Conservation (phyloP, 53 echinoderm and acorn worm species). For the Echinarachnius parma region DNA sequence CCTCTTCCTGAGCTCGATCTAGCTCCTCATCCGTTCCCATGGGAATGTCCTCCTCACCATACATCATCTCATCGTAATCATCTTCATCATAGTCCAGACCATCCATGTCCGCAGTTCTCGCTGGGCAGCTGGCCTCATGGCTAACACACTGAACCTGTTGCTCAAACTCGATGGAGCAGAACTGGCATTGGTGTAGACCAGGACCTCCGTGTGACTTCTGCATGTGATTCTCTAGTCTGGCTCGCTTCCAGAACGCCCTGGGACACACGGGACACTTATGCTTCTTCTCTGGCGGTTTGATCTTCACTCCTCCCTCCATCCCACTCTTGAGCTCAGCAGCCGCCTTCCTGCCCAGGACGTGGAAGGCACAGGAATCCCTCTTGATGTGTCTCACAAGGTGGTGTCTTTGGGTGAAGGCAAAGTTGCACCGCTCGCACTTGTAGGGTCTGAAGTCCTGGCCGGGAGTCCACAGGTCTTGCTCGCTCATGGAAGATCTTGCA, state of each 20-base stretch:
- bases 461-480: not conserved
- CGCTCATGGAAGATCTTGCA: not conserved
- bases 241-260: constrained; percentile 26
- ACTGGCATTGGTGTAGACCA: constrained; percentile 19
- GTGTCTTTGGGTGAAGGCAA: constrained; percentile 29
- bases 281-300: constrained; percentile 29
- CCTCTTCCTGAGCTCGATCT: not conserved
- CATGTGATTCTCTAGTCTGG: constrained; percentile 28
- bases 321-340: constrained; percentile 25
- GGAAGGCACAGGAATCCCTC: constrained; percentile 41
- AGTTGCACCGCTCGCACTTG: constrained; percentile 22
- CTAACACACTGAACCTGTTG: not conserved
- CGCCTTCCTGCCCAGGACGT: constrained; percentile 32
- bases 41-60: not conserved
- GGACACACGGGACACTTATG: constrained; percentile 27
- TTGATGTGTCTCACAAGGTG: constrained; percentile 34
- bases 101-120: constrained; percentile 2
- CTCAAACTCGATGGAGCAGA: constrained; percentile 14
- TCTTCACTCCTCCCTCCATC: constrained; percentile 1
- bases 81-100: not conserved
- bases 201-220: not conserved
- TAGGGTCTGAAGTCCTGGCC: constrained; percentile 19
- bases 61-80: too few species aligned
- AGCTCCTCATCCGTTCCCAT: constrained; percentile 6
- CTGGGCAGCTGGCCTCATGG: constrained; percentile 16